Evolutionary conservation across 2,888 invertebrate species (phyloP), one percentile per base, ranked within the genome.

Genomic region (Agrochola lychnidis): DNA sequence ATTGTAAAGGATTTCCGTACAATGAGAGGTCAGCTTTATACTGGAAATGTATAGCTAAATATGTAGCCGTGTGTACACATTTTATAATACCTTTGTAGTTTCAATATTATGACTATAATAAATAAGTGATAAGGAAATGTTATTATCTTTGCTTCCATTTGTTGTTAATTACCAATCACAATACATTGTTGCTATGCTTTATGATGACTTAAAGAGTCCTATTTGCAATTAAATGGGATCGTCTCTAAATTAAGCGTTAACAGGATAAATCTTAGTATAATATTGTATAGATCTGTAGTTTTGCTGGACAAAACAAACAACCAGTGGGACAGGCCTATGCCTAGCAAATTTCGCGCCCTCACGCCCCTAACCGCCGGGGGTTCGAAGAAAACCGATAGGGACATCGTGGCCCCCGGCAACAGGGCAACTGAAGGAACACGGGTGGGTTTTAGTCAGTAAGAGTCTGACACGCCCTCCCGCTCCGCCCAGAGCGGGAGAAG

Each of bases 241-340:
- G 19, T 48, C 40, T 48, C 40, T 48, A 42, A n/a, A 42, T 22
- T 53, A 53, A 12, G 9, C 36, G 22, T 40, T 30, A 66, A 68
- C 70, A 63, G 78, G 83, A 78, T 48, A 81, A 76, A 36, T 62
- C 3, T 67, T n/a, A 12, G 16, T 56, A 40, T 22, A 40, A 53
- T 36, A n/a, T 36, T 30, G 10, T 25, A 22, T 36, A 9, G 48
- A 16, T 9, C 22, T 59, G n/a, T n/a, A 68, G 36, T n/a, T 16
- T 53, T 36, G 10, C n/a, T 67, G 36, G 10, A n/a, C n/a, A n/a
- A 36, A 36, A 36, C 36, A n/a, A 53, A 36, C 9, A 16, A 16
- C 53, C 10, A 53, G 36, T 36, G n/a, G 45, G 1, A 42, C 2
- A 25, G 25, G 6, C 1, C 19, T 30, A 19, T 48, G 25, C 10